Base-by-base conservation (phyloP, 1,140 invertebrate species). In the Tribolium castaneum region DNA sequence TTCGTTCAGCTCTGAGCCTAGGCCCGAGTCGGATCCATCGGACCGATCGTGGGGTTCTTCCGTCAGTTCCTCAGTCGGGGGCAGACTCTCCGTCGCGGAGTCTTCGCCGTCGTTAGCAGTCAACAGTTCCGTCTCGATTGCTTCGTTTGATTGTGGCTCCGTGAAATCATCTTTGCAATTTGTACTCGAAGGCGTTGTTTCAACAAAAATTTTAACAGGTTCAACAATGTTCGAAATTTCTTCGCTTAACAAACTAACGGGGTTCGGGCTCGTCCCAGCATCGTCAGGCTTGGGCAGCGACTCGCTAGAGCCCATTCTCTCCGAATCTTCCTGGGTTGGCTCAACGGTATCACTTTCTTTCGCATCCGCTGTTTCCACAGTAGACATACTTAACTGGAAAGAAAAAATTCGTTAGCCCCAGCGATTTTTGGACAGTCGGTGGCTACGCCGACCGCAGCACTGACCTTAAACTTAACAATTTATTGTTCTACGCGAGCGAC, bases 1-100 rank as follows among this genome's bases (percentile, higher is more conserved):
- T 76, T 88, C 88, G 62, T 81, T 79, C 22, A 88, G 78, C 83
- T 89, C 87, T 25, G 87, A 86, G 16, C 86, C 86, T 19, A 96
- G 83, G 0, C 94, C 94, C 1, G 94, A 95, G 85, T 95, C 94
- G 54, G 94, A 95, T 2, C 93, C 93, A 84, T 95, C 94, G 5
- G 92, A 94, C 73, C 93, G 86, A 72, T 87, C 86, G 70, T 87
- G 86, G 3, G 83, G 83, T 80, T 87, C 86, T 76, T 86, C 84
- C 1, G 70, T 81, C 6, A 81, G 19, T 77, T 83, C 84, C 71
- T 85, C 84, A 5, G 81, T 56, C 10, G 84, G 72, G 9, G 85
- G 85, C 7, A 87, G 76, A 81, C 85, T 86, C 79, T 87, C 86
- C 6, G 86, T 87, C 1, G 85, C 83, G 2, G 86, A 87, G 80